These are phyloP conservation scores for Tonatia bakeri DNA, from an alignment of 2,113 vertebrate species.

Conservation along the genomic window DNA sequence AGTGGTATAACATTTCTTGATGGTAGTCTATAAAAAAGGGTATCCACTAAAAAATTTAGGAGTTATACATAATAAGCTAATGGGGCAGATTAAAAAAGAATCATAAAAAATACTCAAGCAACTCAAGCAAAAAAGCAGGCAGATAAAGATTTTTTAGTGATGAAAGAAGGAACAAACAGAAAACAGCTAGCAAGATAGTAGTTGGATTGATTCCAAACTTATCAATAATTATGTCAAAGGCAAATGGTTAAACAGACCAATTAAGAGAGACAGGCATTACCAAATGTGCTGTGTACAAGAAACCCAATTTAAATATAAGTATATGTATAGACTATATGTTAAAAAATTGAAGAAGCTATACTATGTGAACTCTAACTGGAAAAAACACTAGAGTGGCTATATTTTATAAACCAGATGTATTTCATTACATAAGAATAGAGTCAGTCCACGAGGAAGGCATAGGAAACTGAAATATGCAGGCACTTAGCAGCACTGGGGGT, in stretches of 20 bases:
- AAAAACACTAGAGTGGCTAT: neutral
- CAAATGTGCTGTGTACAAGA: neutral
- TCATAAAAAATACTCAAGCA: neutral
- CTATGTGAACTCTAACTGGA: neutral
- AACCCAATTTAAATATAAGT: neutral
- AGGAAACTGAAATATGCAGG: neutral
- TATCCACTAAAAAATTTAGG: neutral
- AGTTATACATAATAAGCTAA: neutral
- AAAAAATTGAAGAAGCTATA: neutral
- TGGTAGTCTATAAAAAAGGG: neutral
- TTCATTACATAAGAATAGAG: neutral
- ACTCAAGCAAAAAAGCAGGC: neutral
- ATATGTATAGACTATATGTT: neutral
- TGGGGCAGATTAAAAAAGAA: neutral
- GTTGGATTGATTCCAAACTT: neutral
- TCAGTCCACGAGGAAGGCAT: neutral
- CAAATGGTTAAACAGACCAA: neutral
- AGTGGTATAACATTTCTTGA: neutral
- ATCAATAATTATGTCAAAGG: neutral
- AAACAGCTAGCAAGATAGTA: neutral
- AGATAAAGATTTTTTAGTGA: neutral
- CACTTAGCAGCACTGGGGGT: neutral
- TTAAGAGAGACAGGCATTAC: neutral
- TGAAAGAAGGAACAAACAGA: neutral
- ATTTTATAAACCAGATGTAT: neutral